These are phyloP conservation scores for Poecilia picta DNA, from an alignment of 2,797 vertebrate genomes.

Conservation along the genomic window DNA sequence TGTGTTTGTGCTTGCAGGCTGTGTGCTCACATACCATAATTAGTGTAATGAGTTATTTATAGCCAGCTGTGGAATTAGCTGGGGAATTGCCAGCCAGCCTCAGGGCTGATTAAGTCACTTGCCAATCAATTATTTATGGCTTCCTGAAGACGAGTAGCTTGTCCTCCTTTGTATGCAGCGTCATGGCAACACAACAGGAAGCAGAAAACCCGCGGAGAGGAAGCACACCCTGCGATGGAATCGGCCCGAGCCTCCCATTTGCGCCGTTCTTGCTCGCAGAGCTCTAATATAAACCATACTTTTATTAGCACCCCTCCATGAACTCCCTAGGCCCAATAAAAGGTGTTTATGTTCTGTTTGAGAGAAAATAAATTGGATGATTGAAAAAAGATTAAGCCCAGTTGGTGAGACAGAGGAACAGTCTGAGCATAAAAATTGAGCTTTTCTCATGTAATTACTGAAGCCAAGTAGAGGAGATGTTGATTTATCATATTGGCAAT, in stretches of 20 bases:
- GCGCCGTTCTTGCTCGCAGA: conserved; percentile 34
- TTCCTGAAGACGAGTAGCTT: conserved; percentile 79
- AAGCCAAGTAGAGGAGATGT: conserved; percentile 27
- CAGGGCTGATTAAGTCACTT: conserved; percentile 79
- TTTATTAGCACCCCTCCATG: conserved; percentile 63
- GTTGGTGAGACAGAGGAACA: conserved; percentile 36
- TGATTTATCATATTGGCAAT: conserved; percentile 1
- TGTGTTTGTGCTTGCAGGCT: conserved; percentile 69
- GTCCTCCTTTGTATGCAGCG: conserved; percentile 76
- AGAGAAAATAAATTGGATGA: conserved; percentile 57
- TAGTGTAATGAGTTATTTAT: conserved; percentile 84
- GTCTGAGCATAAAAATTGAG: conserved; percentile 28
- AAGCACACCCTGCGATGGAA: conserved; percentile 70
- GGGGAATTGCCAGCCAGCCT: conserved; percentile 75
- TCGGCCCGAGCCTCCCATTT: conserved; percentile 50
- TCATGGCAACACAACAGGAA: conserved; percentile 86
- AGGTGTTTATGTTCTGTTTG: conserved; percentile 72
- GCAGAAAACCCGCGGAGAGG: conserved; percentile 73
- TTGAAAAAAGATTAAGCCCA: conserved; percentile 66
- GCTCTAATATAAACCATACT: conserved; percentile 66
- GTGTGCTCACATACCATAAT: conserved; percentile 75
- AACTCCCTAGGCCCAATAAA: conserved; percentile 68
- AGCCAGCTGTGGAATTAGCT: conserved; percentile 78
- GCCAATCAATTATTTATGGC: conserved; percentile 84
- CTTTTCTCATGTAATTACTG: conserved; percentile 42